phyloP scores from a whole-genome alignment of 2,888 invertebrate genomes.

The Quadroppia sp. region DNA sequence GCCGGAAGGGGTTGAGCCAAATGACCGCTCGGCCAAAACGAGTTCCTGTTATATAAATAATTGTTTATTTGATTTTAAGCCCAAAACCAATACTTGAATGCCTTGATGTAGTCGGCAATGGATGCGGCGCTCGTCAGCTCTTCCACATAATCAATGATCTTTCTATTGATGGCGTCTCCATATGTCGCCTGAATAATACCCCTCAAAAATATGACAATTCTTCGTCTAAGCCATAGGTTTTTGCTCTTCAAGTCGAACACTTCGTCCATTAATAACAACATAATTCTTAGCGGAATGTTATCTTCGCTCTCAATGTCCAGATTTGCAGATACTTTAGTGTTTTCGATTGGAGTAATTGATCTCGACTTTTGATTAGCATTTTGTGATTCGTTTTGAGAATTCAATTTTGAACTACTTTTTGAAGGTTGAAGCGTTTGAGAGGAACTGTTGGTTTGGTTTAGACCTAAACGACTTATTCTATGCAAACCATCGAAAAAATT shows the following conservation, averaged over 20 bases:
- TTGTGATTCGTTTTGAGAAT: background rate
- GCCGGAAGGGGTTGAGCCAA: conserved; percentile 56
- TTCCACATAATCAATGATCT: conserved; percentile 82
- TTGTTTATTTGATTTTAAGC: too few relatives aligned
- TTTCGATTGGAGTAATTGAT: background rate
- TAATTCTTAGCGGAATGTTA: conserved; percentile 74
- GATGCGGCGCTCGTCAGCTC: conserved; percentile 79
- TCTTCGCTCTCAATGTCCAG: conserved; percentile 57
- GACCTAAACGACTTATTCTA: conserved; percentile 29
- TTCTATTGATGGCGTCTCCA: conserved; percentile 75
- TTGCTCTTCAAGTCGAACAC: conserved; percentile 75
- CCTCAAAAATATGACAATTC: conserved; percentile 68
- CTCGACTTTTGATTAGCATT: background rate
- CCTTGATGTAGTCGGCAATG: conserved; percentile 77
- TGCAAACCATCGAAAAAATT: conserved; percentile 73
- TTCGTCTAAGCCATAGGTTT: conserved; percentile 73
- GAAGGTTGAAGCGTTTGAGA: background rate
- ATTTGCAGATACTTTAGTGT: conserved; percentile 45
- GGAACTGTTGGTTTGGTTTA: background rate
- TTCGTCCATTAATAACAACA: conserved; percentile 74
- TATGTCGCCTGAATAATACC: conserved; percentile 75
- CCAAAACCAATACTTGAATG: conserved; percentile 64
- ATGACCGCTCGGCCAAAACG: conserved; percentile 60
- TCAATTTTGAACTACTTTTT: background rate
- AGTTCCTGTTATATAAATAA: conserved; percentile 54